These are phyloP conservation scores for Formica exsecta DNA, from an alignment of 1,140 invertebrate genomes.

Conservation along the genomic window DNA sequence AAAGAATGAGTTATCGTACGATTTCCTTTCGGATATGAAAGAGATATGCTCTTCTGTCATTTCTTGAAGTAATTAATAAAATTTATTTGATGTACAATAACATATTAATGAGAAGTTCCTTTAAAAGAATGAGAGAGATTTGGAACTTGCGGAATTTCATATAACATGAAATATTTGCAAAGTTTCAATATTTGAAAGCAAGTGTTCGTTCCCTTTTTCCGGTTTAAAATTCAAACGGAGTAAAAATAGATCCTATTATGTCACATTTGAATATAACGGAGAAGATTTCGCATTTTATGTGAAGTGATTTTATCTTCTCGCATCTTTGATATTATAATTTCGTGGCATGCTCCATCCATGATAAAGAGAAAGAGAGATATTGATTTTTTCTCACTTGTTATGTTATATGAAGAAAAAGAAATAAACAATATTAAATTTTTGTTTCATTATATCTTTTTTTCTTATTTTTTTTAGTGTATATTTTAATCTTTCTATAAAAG, in stretches of 20 bases:
- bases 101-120: neutral
- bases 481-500: neutral
- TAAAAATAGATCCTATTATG: conserved; percentile 13
- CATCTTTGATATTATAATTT: conserved; percentile 10
- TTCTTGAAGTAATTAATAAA: conserved; percentile 2
- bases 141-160: neutral
- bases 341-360: neutral
- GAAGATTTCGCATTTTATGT: conserved; percentile 1
- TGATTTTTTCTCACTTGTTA: conserved; percentile 5
- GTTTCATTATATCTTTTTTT: neutral
- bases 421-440: neutral
- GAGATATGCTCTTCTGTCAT: neutral
- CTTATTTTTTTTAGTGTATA: too few species aligned
- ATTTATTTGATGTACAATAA: conserved; percentile 19
- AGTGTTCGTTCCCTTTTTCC: neutral
- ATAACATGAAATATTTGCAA: conserved; percentile 19
- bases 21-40: neutral
- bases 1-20: neutral
- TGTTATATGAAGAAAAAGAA: neutral
- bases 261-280: neutral
- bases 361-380: neutral
- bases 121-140: neutral
- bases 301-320: neutral
- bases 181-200: neutral
- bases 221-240: neutral